phyloP scores from a whole-genome alignment of 2,113 vertebrate species.

The Hylia prasina region DNA sequence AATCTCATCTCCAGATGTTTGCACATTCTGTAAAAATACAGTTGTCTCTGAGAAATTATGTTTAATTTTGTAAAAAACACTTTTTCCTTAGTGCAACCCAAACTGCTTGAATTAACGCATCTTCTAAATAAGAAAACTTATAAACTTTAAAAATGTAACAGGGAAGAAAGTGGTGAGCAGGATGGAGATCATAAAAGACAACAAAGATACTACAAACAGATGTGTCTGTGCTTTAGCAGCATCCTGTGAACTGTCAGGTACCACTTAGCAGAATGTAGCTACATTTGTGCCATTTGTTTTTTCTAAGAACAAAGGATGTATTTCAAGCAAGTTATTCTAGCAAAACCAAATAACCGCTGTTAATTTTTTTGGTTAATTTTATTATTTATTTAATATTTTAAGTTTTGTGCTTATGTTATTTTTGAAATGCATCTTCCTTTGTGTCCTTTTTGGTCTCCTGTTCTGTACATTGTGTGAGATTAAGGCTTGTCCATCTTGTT shows the following conservation, averaged over 20 bases:
- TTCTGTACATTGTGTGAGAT: background rate
- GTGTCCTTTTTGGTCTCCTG: background rate
- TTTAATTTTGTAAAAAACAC: background rate
- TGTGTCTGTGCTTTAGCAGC: background rate
- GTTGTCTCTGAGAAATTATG: background rate
- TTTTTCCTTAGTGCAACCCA: background rate
- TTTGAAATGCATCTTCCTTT: background rate
- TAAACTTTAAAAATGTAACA: background rate
- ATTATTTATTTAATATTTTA: background rate
- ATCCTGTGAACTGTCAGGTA: background rate
- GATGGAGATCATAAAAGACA: background rate
- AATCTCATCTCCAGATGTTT: background rate
- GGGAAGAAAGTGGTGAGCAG: background rate
- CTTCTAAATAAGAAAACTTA: background rate
- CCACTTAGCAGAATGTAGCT: background rate
- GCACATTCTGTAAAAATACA: background rate
- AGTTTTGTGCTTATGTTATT: background rate
- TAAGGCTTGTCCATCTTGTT: background rate
- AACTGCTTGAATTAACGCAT: background rate
- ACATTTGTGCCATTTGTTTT: background rate
- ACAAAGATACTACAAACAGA: background rate
- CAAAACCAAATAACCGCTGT: background rate
- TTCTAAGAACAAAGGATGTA: background rate
- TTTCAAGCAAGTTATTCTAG: background rate
- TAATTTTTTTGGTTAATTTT: background rate